phyloP scores from a whole-genome alignment of 2,888 invertebrate genomes.

The Ormyrus rosae region DNA sequence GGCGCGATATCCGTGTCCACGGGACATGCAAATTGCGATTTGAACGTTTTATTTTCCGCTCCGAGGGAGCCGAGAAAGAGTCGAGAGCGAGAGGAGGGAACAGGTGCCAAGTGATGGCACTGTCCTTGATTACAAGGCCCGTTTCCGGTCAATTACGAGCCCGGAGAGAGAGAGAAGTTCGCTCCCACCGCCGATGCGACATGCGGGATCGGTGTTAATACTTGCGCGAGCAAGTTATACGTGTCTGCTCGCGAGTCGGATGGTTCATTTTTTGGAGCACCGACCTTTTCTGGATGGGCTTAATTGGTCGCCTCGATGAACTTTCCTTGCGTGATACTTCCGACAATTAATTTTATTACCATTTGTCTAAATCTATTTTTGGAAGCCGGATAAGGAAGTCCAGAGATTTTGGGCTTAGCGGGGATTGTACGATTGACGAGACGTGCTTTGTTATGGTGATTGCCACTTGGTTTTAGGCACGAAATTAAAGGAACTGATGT shows the following conservation, averaged over 20 bases:
- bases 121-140: constrained; percentile 60
- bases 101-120: constrained; percentile 61
- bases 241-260: too few species aligned
- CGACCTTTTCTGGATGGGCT: too few species aligned
- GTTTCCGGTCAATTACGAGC: constrained; percentile 61
- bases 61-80: constrained; percentile 16
- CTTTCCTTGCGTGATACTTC: too few species aligned
- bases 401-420: too few species aligned
- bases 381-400: too few species aligned
- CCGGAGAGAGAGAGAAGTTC: constrained; percentile 1
- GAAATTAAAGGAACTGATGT: not conserved
- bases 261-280: too few species aligned
- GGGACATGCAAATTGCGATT: constrained; percentile 30
- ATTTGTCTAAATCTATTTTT: too few species aligned
- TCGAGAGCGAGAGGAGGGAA: constrained; percentile 50
- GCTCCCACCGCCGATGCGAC: constrained; percentile 1
- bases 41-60: constrained; percentile 28
- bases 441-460: too few species aligned
- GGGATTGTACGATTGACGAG: too few species aligned
- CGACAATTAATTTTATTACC: too few species aligned
- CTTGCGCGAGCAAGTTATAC: too few species aligned
- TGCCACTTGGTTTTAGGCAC: not conserved
- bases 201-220: not conserved
- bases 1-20: not conserved
- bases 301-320: too few species aligned